These are phyloP conservation scores for Drosophila prolongata DNA, from an alignment of 2,888 invertebrate genomes.

Conservation along the genomic window DNA sequence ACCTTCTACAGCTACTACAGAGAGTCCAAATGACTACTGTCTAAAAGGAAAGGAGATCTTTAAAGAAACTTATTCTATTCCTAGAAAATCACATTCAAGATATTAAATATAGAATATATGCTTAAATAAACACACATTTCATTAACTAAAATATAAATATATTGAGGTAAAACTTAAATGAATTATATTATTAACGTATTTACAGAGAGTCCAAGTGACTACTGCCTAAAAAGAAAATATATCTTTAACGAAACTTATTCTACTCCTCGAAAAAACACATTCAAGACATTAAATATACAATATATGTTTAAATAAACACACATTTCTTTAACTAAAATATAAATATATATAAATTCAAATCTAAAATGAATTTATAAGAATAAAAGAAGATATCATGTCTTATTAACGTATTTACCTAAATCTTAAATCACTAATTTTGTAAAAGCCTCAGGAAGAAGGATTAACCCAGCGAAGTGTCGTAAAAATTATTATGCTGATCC, in stretches of 20 bases:
- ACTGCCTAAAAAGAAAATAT: too few relatives aligned
- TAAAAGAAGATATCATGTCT: too few relatives aligned
- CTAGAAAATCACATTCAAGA: not conserved
- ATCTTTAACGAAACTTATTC: too few relatives aligned
- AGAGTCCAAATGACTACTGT: not conserved
- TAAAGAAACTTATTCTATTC: not conserved
- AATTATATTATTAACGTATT: too few relatives aligned
- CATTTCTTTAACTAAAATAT: too few relatives aligned
- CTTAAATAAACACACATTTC: too few relatives aligned
- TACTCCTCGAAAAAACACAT: not conserved
- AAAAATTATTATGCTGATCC: conserved; percentile 22
- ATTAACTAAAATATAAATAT: too few relatives aligned
- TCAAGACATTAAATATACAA: too few relatives aligned
- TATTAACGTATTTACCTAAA: not conserved
- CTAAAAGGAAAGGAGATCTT: too few relatives aligned
- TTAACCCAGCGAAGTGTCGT: not conserved
- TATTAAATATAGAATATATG: too few relatives aligned
- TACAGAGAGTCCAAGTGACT: not conserved
- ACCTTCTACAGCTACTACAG: not conserved
- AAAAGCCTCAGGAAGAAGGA: conserved; percentile 8
- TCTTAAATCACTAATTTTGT: not conserved
- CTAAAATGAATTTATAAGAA: too few relatives aligned
- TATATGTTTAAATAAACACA: too few relatives aligned
- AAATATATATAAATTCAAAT: not conserved
- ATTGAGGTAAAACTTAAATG: not conserved